Conservation (phyloP, 2,797 vertebrate species). For the Cossypha heuglini region DNA sequence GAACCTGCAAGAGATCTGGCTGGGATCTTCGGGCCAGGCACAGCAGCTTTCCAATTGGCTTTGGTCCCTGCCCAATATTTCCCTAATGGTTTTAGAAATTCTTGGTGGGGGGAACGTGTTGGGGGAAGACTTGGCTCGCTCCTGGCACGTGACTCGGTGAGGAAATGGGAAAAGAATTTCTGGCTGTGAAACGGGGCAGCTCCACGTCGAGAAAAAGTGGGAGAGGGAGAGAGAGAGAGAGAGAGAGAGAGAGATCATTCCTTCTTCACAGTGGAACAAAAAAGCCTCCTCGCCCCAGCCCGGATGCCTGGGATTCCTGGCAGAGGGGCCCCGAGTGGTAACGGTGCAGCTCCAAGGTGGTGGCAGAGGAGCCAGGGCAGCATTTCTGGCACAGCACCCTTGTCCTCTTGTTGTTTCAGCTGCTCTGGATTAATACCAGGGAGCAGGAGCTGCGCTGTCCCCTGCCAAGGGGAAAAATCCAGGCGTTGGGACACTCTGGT, state of each 20-base stretch:
- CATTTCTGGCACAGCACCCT: background rate
- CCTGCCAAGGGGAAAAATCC: background rate
- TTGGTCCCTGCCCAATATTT: background rate
- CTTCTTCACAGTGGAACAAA: slow-evolving; percentile 71
- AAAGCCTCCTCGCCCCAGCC: slow-evolving; percentile 66
- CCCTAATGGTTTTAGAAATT: background rate
- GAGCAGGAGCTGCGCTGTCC: background rate
- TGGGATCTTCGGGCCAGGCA: background rate
- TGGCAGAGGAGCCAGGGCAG: background rate
- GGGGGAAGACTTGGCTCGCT: slow-evolving; percentile 41
- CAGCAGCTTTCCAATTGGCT: background rate
- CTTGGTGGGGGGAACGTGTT: background rate
- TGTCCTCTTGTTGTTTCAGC: slow-evolving; percentile 48
- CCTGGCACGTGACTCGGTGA: slow-evolving; percentile 66
- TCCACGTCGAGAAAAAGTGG: slow-evolving; percentile 43
- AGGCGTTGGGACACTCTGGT: background rate
- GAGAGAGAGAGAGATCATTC: slow-evolving; percentile 8
- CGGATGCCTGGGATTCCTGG: slow-evolving; percentile 76
- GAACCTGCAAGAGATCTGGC: background rate
- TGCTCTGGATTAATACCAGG: slow-evolving; percentile 14
- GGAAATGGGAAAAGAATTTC: slow-evolving; percentile 77
- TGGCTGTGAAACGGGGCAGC: slow-evolving; percentile 71
- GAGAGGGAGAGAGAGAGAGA: background rate
- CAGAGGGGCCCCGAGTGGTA: slow-evolving; percentile 60
- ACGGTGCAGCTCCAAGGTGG: slow-evolving; percentile 55